Evolutionary conservation across 2,797 vertebrate genomes (phyloP), one percentile per base, ranked within the genome.

Genomic region (Sebastes trivittatus): DNA sequence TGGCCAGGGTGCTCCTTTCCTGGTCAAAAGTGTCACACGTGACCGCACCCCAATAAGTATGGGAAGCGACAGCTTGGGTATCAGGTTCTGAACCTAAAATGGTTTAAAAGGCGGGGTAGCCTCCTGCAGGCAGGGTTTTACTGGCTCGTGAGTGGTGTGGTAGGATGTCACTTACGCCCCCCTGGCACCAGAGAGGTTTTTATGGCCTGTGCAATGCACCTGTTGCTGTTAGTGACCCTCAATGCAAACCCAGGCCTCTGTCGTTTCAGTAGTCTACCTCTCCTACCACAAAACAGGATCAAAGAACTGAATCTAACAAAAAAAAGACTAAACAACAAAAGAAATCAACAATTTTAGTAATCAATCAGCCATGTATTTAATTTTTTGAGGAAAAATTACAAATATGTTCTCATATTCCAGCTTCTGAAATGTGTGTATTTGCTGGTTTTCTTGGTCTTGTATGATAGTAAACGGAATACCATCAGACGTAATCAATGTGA

Each of bases 21-120:
- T 96, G 96, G 96, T 96, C 96, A 96, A 96, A 95, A 94, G 93
- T 91, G 68, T 22, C 86, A 89, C 96, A 96, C 96, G 96, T 97
- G 96, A 97, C 95, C 89, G 91, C 94, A 91, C 93, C 94, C 94
- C 94, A 94, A 95, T 96, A 96, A 95, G 95, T 96, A 97, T 93
- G 92, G 88, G 92, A 91, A 91, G 91, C 83, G 64, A 88, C 80
- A 80, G 89, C 91, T 65, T 70, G 88, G 85, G 93, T 92, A 88
- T 96, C 93, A 30, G 89, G 92, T 95, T 96, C 92, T 89, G 92
- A 89, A 80, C 93, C 95, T 93, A 94, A 95, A 96, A 96, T 94
- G 96, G 95, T 88, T 86, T 63, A 65, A 72, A 67, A 75, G 96
- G 95, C 91, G 95, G 95, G 81, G 84, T 78, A 16, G 72, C 7